Evolutionary conservation across 2,888 invertebrate genomes (phyloP).

Genomic region (Drosophila cognata): DNA sequence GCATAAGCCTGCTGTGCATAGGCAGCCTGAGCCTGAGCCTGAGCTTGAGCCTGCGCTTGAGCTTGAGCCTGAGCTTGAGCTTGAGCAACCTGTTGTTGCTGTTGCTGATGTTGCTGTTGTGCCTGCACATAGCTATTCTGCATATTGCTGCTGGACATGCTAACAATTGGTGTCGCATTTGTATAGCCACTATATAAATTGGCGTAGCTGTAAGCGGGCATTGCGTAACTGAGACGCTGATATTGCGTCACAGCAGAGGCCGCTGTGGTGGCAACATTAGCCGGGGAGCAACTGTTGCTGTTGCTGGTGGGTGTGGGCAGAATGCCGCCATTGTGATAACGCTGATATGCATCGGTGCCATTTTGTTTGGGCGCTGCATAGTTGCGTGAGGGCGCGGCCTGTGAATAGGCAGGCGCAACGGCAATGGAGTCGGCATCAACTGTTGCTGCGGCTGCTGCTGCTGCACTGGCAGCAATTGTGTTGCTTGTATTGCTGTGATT

Average conservation of each 20-base stretch:
- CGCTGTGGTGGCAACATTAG: slow-evolving; percentile 53
- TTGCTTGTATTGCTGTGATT: slow-evolving; percentile 14
- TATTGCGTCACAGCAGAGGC: slow-evolving; percentile 27
- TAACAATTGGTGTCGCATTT: slow-evolving; percentile 65
- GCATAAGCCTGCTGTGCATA: slow-evolving; percentile 72
- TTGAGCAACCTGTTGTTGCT: slow-evolving; percentile 38
- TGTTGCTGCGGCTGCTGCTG: slow-evolving; percentile 8
- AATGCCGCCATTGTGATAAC: slow-evolving; percentile 69
- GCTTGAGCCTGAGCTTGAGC: slow-evolving; percentile 47
- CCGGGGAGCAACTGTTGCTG: slow-evolving; percentile 39
- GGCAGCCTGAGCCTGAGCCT: slow-evolving; percentile 64
- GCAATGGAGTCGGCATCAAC: slow-evolving; percentile 43
- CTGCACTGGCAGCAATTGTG: slow-evolving; percentile 3
- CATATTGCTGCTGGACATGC: slow-evolving; percentile 48
- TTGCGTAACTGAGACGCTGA: slow-evolving; percentile 74
- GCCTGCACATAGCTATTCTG: slow-evolving; percentile 56
- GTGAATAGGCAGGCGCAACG: slow-evolving; percentile 27
- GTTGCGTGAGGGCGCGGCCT: slow-evolving; percentile 33
- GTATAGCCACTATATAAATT: slow-evolving; percentile 59
- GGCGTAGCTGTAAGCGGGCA: slow-evolving; percentile 67
- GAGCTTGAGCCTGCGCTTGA: slow-evolving; percentile 60
- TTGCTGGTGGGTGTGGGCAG: slow-evolving; percentile 65
- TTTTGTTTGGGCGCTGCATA: slow-evolving; percentile 60
- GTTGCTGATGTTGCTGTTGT: slow-evolving; percentile 52
- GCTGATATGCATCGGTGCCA: slow-evolving; percentile 52